Percentiles rank a stretch among this genome's conserved stretches.
Evolutionary conservation across 2,113 vertebrate species (phyloP).

Genomic region (Seriola rivoliana): DNA sequence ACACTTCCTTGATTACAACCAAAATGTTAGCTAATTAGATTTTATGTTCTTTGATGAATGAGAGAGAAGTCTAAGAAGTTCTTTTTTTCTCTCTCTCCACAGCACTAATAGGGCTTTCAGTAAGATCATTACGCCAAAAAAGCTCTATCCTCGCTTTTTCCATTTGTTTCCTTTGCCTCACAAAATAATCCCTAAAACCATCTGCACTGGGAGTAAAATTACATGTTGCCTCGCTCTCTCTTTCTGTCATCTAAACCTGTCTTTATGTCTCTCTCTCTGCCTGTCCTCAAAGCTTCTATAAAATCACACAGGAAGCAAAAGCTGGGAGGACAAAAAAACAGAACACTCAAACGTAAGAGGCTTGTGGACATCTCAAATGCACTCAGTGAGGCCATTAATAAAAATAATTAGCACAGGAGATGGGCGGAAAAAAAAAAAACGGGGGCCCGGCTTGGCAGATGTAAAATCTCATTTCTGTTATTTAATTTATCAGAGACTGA

Average conservation of each 20-base stretch:
- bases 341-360: constrained; percentile 74
- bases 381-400: constrained; percentile 82
- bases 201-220: constrained; percentile 66
- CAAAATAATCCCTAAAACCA: constrained; percentile 68
- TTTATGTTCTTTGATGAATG: constrained; percentile 53
- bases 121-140: constrained; percentile 65
- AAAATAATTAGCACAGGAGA: constrained; percentile 81
- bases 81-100: constrained; percentile 1
- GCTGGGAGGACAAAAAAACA: constrained; percentile 58
- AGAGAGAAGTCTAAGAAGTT: constrained; percentile 27
- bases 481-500: constrained; percentile 77
- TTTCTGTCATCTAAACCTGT: constrained; percentile 64
- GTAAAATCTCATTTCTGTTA: constrained; percentile 83
- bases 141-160: constrained; percentile 49
- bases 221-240: constrained; percentile 57
- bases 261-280: constrained; percentile 58
- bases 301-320: constrained; percentile 69
- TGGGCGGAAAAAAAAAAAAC: constrained; percentile 60
- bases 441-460: constrained; percentile 73
- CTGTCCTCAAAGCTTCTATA: constrained; percentile 55
- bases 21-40: constrained; percentile 54
- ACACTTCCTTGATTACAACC: constrained; percentile 29
- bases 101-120: constrained; percentile 71
- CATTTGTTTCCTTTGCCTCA: constrained; percentile 58
- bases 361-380: constrained; percentile 81